Evolutionary conservation across 2,888 invertebrate genomes (phyloP).

Genomic region (Acronicta aceris): DNA sequence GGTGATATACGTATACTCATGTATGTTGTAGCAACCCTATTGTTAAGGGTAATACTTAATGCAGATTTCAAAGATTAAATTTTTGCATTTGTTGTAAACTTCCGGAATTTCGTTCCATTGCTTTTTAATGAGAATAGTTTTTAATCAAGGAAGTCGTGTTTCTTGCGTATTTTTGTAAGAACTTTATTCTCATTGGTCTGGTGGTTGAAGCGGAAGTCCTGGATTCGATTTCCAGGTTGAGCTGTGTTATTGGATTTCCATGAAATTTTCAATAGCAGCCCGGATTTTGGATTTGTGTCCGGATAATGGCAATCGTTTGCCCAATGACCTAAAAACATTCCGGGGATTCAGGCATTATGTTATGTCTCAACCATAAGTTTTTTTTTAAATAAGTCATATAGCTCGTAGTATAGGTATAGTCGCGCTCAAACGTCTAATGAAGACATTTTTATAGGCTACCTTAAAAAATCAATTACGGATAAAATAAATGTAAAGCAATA

Average conservation of each 20-base stretch:
- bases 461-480: constrained; percentile 25
- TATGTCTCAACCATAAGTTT: too few species aligned
- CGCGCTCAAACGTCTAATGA: constrained; percentile 28
- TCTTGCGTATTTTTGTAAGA: not conserved
- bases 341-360: too few species aligned
- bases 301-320: too few species aligned
- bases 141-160: not conserved
- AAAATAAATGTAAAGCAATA: constrained; percentile 52
- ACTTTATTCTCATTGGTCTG: too few species aligned
- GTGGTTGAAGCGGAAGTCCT: too few species aligned
- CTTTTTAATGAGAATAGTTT: constrained; percentile 9
- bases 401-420: constrained; percentile 4
- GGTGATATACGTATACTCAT: constrained; percentile 7
- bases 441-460: constrained; percentile 25
- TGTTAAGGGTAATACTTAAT: constrained; percentile 12
- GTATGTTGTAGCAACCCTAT: constrained; percentile 17
- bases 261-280: too few species aligned
- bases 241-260: too few species aligned
- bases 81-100: constrained; percentile 4
- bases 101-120: constrained; percentile 2
- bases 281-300: too few species aligned
- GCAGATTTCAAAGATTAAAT: not conserved
- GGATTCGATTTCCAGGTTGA: too few species aligned
- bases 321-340: too few species aligned
- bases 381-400: not conserved